Conservation (phyloP, 2,888 invertebrate species). For the Pediacus dermestoides region DNA sequence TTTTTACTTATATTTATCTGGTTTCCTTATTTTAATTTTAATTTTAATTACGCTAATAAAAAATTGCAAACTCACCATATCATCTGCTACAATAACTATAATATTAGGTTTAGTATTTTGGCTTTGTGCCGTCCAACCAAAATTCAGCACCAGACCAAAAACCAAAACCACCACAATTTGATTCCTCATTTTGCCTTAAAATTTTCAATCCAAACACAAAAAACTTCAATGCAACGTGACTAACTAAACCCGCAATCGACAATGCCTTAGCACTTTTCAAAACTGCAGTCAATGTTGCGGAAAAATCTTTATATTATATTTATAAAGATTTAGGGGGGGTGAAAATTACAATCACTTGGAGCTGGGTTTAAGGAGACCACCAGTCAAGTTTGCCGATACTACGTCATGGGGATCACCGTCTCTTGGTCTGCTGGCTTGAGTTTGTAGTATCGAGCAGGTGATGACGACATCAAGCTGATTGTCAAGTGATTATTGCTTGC, state of each 20-base stretch:
- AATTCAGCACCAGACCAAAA: not conserved
- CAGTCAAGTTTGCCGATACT: too few species aligned
- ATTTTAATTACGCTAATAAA: too few species aligned
- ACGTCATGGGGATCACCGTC: slow-evolving; percentile 6
- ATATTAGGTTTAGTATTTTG: slow-evolving; percentile 57
- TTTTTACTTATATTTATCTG: too few species aligned
- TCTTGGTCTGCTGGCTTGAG: too few species aligned
- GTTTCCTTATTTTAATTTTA: slow-evolving; percentile 6
- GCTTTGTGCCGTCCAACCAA: not conserved
- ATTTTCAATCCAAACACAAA: slow-evolving; percentile 1
- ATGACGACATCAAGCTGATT: too few species aligned
- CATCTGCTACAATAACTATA: slow-evolving; percentile 76
- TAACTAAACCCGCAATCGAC: too few species aligned
- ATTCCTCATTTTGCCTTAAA: slow-evolving; percentile 4
- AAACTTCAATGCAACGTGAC: too few species aligned
- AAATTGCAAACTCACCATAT: slow-evolving; percentile 60
- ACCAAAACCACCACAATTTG: not conserved
- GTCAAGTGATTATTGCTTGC: too few species aligned
- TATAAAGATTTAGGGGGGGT: slow-evolving; percentile 7
- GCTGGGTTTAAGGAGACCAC: too few species aligned
- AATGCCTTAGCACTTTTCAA: too few species aligned
- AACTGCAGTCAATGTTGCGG: slow-evolving; percentile 7
- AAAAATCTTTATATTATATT: slow-evolving; percentile 6
- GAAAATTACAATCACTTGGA: slow-evolving; percentile 7
- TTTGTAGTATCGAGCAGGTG: too few species aligned